Evolutionary conservation across 2,888 invertebrate genomes (phyloP).

Genomic region (Papilio protenor): DNA sequence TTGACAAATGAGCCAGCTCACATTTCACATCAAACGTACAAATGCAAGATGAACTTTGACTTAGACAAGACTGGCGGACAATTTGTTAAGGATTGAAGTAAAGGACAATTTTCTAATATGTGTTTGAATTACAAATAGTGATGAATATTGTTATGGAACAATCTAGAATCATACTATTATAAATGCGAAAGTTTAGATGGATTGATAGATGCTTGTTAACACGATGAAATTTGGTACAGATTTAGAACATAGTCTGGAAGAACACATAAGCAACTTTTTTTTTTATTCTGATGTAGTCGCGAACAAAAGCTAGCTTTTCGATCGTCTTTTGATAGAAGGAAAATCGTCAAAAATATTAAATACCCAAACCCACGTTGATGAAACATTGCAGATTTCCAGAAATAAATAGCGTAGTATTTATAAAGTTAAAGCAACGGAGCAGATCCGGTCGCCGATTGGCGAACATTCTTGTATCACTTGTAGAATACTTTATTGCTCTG

Average conservation of each 20-base stretch:
- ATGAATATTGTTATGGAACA: too few species aligned
- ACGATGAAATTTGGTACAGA: too few species aligned
- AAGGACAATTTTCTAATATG: neutral
- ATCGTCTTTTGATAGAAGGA: conserved; percentile 12
- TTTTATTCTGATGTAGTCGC: too few species aligned
- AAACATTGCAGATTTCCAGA: conserved; percentile 77
- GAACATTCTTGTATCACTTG: conserved; percentile 82
- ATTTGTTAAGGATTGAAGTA: neutral
- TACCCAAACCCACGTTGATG: conserved; percentile 67
- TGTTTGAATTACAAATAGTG: neutral
- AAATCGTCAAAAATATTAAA: conserved; percentile 48
- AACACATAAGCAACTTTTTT: too few species aligned
- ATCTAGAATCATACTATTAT: too few species aligned
- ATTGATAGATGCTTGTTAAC: too few species aligned
- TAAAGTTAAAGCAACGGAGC: conserved; percentile 75
- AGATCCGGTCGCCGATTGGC: conserved; percentile 77
- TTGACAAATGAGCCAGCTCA: conserved; percentile 41
- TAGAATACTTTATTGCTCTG: conserved; percentile 82
- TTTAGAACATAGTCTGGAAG: too few species aligned
- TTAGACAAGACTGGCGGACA: neutral
- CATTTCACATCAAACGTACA: conserved; percentile 22
- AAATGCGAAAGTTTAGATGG: neutral
- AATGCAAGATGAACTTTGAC: conserved; percentile 11
- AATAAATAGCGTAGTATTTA: conserved; percentile 83
- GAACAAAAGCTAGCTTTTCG: too few species aligned